A percentile compares a stretch with the other conserved stretches of the same genome.
Conservation (phyloP, 2,113 vertebrate genomes). For the Saimiri boliviensis region DNA sequence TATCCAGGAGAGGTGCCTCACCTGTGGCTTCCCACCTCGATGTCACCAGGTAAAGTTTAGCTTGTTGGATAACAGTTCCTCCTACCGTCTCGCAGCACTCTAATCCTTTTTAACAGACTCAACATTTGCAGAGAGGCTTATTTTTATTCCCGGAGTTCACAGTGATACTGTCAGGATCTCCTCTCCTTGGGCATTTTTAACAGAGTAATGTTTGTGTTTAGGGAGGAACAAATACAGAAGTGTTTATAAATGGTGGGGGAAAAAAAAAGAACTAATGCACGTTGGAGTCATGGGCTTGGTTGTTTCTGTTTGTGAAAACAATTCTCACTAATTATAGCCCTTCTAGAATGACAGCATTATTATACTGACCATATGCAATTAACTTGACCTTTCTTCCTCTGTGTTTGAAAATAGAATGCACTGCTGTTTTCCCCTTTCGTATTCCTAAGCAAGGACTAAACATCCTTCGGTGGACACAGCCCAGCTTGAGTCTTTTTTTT, state of each 20-base stretch:
- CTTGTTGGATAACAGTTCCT: not conserved
- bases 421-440: not conserved
- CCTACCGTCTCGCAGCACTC: not conserved
- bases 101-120: not conserved
- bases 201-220: conserved; percentile 53
- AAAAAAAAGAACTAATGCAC: not conserved
- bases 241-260: conserved; percentile 53
- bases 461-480: not conserved
- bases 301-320: conserved; percentile 21
- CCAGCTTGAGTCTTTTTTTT: not conserved
- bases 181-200: not conserved
- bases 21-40: not conserved
- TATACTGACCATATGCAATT: conserved; percentile 8
- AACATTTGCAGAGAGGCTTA: not conserved
- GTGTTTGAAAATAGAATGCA: not conserved
- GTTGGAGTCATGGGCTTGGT: not conserved
- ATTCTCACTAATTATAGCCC: conserved; percentile 17
- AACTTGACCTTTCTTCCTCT: conserved; percentile 30
- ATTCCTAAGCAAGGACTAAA: not conserved
- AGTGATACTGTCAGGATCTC: not conserved
- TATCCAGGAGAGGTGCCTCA: not conserved
- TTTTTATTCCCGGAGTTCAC: not conserved
- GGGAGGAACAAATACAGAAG: conserved; percentile 61
- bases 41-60: accelerated
- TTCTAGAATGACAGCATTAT: not conserved